Conservation (phyloP, 2,888 invertebrate species). For the Tridacna crocea region DNA sequence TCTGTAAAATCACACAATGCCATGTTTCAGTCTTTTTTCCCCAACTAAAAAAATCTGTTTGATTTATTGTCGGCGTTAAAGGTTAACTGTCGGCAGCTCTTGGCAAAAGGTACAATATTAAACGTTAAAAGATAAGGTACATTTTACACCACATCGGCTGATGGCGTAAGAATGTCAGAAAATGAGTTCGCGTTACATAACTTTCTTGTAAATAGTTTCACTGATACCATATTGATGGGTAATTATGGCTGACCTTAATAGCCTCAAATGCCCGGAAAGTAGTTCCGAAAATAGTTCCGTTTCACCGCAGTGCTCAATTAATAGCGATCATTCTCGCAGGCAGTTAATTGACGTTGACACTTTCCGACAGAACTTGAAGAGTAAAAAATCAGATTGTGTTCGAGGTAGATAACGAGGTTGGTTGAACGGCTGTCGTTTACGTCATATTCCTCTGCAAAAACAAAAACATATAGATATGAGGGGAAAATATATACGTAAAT, state of each 20-base stretch:
- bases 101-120: too few species aligned
- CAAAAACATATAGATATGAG: too few species aligned
- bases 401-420: not conserved
- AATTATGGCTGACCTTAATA: not conserved
- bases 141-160: too few species aligned
- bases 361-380: not conserved
- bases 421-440: too few species aligned
- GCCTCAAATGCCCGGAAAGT: slow-evolving; percentile 8
- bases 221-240: not conserved
- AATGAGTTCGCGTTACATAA: not conserved
- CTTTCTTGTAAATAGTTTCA: not conserved
- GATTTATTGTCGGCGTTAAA: too few species aligned
- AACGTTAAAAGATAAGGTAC: too few species aligned
- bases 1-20: too few species aligned
- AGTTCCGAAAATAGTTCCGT: slow-evolving; percentile 15
- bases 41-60: too few species aligned
- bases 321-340: slow-evolving; percentile 2
- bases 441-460: too few species aligned
- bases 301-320: not conserved
- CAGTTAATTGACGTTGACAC: slow-evolving; percentile 8
- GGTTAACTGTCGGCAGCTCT: too few species aligned
- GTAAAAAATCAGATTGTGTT: slow-evolving; percentile 3
- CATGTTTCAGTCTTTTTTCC: too few species aligned
- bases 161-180: not conserved
- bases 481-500: too few species aligned